phyloP scores from a whole-genome alignment of 2,888 invertebrate genomes.

The Drosophila barbarae region DNA sequence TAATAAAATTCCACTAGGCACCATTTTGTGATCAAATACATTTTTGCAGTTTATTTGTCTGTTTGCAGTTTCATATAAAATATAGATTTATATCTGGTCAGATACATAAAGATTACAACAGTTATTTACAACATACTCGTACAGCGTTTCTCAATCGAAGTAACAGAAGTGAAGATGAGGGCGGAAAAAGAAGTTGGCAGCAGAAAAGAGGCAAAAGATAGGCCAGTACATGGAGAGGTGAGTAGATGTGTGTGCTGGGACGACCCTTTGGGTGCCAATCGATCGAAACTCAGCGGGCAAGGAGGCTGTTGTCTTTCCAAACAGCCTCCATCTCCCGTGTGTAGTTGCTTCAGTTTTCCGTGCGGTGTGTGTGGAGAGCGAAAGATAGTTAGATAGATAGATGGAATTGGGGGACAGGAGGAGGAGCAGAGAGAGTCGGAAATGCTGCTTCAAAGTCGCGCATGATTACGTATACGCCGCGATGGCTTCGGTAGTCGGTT shows the following conservation, averaged over 20 bases:
- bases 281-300: slow-evolving; percentile 51
- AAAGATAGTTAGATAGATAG: slow-evolving; percentile 12
- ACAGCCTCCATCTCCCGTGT: slow-evolving; percentile 60
- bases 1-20: background rate
- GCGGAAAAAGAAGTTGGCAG: background rate
- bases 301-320: slow-evolving; percentile 25
- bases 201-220: slow-evolving; percentile 10
- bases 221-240: slow-evolving; percentile 1
- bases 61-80: slow-evolving; percentile 74
- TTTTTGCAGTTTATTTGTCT: slow-evolving; percentile 77
- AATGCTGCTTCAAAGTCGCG: slow-evolving; percentile 38
- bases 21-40: slow-evolving; percentile 69
- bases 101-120: slow-evolving; percentile 62
- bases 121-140: slow-evolving; percentile 75
- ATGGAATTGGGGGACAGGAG: slow-evolving; percentile 8
- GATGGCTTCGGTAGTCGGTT: slow-evolving; percentile 58
- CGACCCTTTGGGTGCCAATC: slow-evolving; percentile 6
- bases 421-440: slow-evolving; percentile 14
- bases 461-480: slow-evolving; percentile 40
- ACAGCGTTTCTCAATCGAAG: slow-evolving; percentile 55
- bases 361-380: slow-evolving; percentile 19
- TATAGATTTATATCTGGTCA: slow-evolving; percentile 49
- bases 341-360: slow-evolving; percentile 35
- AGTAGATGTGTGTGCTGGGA: slow-evolving; percentile 12
- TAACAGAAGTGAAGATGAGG: slow-evolving; percentile 29